Evolutionary conservation across 2,888 invertebrate species (phyloP), one percentile per base, ranked within the genome.

Genomic region (Apodemia hepburni): DNA sequence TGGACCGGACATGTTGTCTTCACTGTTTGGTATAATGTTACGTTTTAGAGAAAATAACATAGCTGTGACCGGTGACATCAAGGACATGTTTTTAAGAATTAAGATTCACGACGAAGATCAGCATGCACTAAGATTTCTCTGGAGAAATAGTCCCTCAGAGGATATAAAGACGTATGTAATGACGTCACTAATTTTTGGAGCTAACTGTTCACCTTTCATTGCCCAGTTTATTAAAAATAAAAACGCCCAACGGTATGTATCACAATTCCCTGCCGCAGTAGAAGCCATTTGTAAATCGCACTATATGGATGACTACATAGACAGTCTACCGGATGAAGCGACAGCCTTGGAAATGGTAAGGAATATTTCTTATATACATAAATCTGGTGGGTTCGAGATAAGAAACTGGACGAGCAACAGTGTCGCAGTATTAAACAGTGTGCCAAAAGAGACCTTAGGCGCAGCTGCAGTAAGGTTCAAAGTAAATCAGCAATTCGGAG

Each of bases 21-120:
- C 79, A 6, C 64, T 84, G 54, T 63, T 74, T 0, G 76, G 77
- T 4, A 75, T 51, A 5, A 51, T 51, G 51, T 12, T 82, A 64
- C 73, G 77, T 1, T 85, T 84, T 64, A 64, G 82, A 49, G 73
- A 77, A 66, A 66, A 73, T 17, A 68, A 62, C 5, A 51, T 51
- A 2, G 51, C 51, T 1, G 18, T 18, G 17, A 18, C 18, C 11
- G 51, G 51, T 51, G 51, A 51, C 51, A 51, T 51, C 11, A 51
- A 51, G 11, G 51, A 51, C 11, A 22, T 51, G 51, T 51, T 12
- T 51, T 12, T 51, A 22, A 9, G 49, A 18, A 11, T 49, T 11
- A 49, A 51, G n/a, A 51, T 51, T 6, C 18, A 7, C 11, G 45
- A 64, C 79, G 67, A 72, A 58, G 76, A 79, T 61, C 72, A 75